Evolutionary conservation across 2,797 vertebrate species (phyloP).

Genomic region (Coregonus sp.): DNA sequence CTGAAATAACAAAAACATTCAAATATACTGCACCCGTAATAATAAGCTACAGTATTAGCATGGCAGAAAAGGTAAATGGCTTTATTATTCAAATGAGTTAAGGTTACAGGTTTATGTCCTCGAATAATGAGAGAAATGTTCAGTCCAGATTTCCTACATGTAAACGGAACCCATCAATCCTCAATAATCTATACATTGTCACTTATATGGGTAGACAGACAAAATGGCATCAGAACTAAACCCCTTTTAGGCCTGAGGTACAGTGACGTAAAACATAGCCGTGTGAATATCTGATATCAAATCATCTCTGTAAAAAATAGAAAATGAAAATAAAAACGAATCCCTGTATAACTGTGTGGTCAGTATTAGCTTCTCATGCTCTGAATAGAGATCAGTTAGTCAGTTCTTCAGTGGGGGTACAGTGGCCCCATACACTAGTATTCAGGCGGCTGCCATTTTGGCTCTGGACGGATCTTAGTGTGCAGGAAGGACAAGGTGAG

Average conservation of each 20-base stretch:
- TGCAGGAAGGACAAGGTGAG: conserved; percentile 63
- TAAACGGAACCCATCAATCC: conserved; percentile 33
- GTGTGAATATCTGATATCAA: conserved; percentile 26
- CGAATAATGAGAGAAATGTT: too few species aligned
- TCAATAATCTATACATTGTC: not conserved
- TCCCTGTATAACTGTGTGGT: conserved; percentile 55
- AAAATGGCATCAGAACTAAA: not conserved
- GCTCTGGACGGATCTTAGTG: conserved; percentile 49
- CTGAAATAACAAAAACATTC: not conserved
- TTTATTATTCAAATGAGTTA: conserved; percentile 64
- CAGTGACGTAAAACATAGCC: not conserved
- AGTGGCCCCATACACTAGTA: conserved; percentile 36
- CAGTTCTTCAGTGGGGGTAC: conserved; percentile 53
- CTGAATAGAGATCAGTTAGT: conserved; percentile 35
- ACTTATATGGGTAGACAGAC: not conserved
- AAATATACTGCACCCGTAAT: conserved; percentile 50
- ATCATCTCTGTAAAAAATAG: not conserved
- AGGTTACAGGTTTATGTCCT: not conserved
- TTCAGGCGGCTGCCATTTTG: conserved; percentile 41
- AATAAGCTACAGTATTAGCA: conserved; percentile 67
- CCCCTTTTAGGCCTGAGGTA: too few species aligned
- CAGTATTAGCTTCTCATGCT: conserved; percentile 61
- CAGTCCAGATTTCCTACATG: not conserved
- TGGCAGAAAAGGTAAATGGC: conserved; percentile 71
- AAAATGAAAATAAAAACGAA: conserved; percentile 25